phyloP scores from a whole-genome alignment of 2,797 vertebrate genomes.

The Tapirus indicus region DNA sequence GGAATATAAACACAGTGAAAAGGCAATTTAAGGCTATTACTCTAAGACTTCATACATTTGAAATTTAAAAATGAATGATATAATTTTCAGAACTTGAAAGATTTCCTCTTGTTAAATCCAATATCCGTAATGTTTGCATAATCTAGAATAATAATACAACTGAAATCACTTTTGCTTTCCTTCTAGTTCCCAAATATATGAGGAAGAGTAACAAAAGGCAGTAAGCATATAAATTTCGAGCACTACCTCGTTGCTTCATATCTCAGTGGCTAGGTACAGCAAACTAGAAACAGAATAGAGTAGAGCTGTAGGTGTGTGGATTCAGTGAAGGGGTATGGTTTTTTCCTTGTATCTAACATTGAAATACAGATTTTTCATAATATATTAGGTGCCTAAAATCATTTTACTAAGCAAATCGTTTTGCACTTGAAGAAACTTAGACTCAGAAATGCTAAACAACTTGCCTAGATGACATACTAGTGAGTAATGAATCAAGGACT shows the following conservation, averaged over 20 bases:
- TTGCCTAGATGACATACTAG: rapidly evolving
- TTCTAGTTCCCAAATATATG: constrained; percentile 69
- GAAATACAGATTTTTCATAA: neutral
- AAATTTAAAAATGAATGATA: constrained; percentile 67
- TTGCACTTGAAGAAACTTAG: neutral
- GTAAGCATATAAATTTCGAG: constrained; percentile 69
- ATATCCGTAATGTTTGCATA: constrained; percentile 80
- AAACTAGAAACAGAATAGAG: neutral
- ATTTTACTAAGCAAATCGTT: neutral
- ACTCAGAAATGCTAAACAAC: neutral
- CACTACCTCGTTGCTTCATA: constrained; percentile 21
- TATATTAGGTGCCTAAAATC: neutral
- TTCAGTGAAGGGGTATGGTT: no score
- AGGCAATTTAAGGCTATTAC: neutral
- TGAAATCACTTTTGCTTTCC: constrained; percentile 82
- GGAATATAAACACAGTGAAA: neutral
- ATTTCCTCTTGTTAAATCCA: constrained; percentile 78
- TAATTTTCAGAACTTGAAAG: constrained; percentile 50
- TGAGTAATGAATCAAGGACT: neutral
- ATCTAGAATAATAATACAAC: constrained; percentile 74
- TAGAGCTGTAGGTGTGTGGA: neutral
- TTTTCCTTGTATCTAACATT: neutral
- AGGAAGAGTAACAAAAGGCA: constrained; percentile 65
- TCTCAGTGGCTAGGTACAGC: neutral
- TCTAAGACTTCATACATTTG: constrained; percentile 30